Conservation (phyloP, 1,140 invertebrate genomes). For the Colletes gigas region DNA sequence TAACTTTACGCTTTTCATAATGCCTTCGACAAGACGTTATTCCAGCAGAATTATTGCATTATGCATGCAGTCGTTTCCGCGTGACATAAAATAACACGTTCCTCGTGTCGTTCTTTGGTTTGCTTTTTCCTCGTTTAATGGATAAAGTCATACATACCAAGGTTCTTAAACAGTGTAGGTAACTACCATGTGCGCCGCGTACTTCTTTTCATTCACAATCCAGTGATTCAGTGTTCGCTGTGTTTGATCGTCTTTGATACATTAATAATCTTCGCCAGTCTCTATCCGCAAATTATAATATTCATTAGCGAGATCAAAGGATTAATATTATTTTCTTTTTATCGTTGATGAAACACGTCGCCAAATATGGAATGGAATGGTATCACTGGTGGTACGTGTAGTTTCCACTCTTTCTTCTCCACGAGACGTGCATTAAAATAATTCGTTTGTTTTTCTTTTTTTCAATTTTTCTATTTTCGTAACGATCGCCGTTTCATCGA, state of each 20-base stretch:
- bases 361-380: neutral
- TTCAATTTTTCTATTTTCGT: no score
- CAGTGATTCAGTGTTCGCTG: neutral
- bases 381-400: conserved; percentile 23
- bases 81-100: neutral
- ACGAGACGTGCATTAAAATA: neutral
- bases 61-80: conserved; percentile 4
- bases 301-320: neutral
- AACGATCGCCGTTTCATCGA: no score
- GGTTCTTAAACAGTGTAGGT: neutral
- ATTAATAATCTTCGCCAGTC: conserved; percentile 12
- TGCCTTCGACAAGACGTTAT: conserved; percentile 15
- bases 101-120: neutral
- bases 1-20: conserved; percentile 17
- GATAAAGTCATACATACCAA: neutral
- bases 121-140: neutral
- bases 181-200: no score
- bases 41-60: conserved; percentile 8
- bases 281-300: neutral
- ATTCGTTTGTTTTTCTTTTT: neutral
- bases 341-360: neutral
- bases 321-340: neutral
- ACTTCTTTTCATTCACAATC: neutral
- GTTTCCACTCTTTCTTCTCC: conserved; percentile 1
- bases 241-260: conserved; percentile 16